phyloP scores from a whole-genome alignment of 1,140 invertebrate genomes.

The Lerema accius region DNA sequence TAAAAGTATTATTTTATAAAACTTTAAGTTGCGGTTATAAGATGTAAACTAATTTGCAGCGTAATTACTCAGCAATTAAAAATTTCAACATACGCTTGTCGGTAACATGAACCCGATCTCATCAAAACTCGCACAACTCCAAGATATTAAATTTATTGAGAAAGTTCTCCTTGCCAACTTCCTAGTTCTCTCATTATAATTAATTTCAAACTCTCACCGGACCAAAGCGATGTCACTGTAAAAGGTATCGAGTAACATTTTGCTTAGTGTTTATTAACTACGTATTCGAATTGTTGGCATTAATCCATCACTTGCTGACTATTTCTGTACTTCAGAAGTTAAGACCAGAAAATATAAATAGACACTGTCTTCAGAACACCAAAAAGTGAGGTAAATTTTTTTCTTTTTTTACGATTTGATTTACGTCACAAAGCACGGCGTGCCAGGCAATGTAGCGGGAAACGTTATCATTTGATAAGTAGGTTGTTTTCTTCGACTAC shows the following conservation, averaged over 20 bases:
- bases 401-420: too few species aligned
- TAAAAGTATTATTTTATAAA: too few species aligned
- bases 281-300: too few species aligned
- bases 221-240: slow-evolving; percentile 8
- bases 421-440: too few species aligned
- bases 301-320: too few species aligned
- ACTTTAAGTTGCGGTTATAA: not conserved
- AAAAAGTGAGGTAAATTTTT: too few species aligned
- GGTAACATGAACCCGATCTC: slow-evolving; percentile 25
- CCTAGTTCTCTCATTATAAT: slow-evolving; percentile 30
- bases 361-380: too few species aligned
- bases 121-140: slow-evolving; percentile 24
- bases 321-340: too few species aligned
- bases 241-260: not conserved
- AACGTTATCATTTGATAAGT: too few species aligned
- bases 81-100: slow-evolving; percentile 17
- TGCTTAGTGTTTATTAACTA: not conserved
- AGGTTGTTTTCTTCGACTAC: too few species aligned
- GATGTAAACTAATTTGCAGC: not conserved
- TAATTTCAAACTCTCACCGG: slow-evolving; percentile 25
- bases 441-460: too few species aligned
- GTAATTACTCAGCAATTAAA: slow-evolving; percentile 9
- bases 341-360: too few species aligned
- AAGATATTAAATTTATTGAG: slow-evolving; percentile 33
- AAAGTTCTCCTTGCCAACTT: slow-evolving; percentile 16